Conservation (phyloP, 2,888 invertebrate species). For the Carterocephalus palaemon region DNA sequence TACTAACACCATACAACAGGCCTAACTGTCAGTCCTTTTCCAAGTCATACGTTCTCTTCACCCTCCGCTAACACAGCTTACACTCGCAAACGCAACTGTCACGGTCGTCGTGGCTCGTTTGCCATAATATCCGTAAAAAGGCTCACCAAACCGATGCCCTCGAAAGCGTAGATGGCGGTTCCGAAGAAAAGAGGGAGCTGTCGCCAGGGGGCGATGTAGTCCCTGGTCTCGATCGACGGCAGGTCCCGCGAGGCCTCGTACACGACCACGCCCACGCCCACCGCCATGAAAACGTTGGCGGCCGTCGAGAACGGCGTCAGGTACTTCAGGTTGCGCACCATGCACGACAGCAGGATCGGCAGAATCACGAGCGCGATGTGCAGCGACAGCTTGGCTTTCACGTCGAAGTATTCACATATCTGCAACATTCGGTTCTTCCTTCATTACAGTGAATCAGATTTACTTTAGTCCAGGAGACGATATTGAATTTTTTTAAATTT, state of each 20-base stretch:
- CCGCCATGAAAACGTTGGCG: conserved; percentile 90
- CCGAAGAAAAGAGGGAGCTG: conserved; percentile 94
- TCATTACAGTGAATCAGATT: no score
- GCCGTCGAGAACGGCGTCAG: conserved; percentile 94
- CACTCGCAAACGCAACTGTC: conserved; percentile 21
- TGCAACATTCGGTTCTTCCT: no score
- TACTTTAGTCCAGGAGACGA: no score
- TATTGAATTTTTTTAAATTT: no score
- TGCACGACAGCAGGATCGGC: conserved; percentile 85
- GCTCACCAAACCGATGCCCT: conserved; percentile 93
- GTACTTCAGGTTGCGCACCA: conserved; percentile 91
- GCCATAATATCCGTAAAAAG: no score
- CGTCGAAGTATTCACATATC: conserved; percentile 83
- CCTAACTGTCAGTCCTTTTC: no score
- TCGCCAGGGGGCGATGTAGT: conserved; percentile 79
- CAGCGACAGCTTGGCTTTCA: conserved; percentile 81
- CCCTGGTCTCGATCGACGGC: conserved; percentile 80
- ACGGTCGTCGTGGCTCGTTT: not conserved
- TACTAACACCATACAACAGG: no score
- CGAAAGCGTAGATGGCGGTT: conserved; percentile 97
- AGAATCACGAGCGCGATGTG: conserved; percentile 86
- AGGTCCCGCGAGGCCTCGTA: conserved; percentile 86
- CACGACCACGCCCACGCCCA: conserved; percentile 86
- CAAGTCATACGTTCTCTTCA: no score
- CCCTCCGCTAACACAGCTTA: not conserved